Base-by-base conservation (phyloP, 2,888 invertebrate genomes). In the Nesidiocoris tenuis region DNA sequence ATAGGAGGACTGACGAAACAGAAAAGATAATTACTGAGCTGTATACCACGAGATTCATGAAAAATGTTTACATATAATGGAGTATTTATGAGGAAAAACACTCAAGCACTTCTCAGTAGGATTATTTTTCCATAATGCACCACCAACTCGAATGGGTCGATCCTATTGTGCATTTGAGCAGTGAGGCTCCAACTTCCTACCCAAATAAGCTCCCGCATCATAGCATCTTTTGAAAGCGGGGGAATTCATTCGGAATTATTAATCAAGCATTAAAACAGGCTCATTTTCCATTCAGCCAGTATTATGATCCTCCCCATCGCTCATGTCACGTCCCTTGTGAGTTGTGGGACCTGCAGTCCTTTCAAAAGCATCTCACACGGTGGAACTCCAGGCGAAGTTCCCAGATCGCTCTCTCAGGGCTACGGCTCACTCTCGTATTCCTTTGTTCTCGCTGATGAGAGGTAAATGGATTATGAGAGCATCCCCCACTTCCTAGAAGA, bases 401-500 rank as follows among this genome's bases (percentile, higher is more conserved):
- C 12, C 39, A 3, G 3, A 39, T 39, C 39, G 39, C 39, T 39
- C 39, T 39, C 39, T 12, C n/a, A n/a, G n/a, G n/a, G n/a, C n/a
- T n/a, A n/a, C 39, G 39, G 39, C 39, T 39, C 25, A 65, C 65
- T 17, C 54, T 39, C 65, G 65, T 39, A 39, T 64, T 25, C n/a
- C 64, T 64, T 24, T 22, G 64, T 65, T 65, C 25, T 39, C 25
- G 39, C 24, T 64, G 65, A 65, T 65, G 65, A 65, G 54, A 65
- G 39, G 54, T 65, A 65, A 65, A 65, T 65, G 65, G 65, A 65
- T 65, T 65, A 65, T 17, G 65, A 39, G 65, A 1, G 18, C 65
- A 39, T 39, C 65, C 19, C 18, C 65, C 3, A 23, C n/a, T 12
- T 1, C 63, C 17, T n/a, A n/a, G 39, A 39, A 12, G 5, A 39